Percentiles rank a stretch among this genome's conserved stretches.
phyloP scores from a whole-genome alignment of 2,113 vertebrate species.

The Alexandromys fortis region DNA sequence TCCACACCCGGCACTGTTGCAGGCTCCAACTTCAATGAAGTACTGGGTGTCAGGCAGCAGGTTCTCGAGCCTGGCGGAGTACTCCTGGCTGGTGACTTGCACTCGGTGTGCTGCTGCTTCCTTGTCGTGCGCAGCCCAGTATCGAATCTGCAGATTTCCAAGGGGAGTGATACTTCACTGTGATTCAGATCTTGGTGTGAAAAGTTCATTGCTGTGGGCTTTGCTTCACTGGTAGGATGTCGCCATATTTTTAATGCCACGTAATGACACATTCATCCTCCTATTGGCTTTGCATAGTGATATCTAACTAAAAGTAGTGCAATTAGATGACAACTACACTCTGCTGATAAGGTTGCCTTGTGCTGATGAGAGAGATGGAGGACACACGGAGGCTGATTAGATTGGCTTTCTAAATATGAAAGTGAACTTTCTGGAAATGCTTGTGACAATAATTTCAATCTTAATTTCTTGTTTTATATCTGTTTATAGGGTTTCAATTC shows the following conservation, averaged over 20 bases:
- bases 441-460: not conserved
- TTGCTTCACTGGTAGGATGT: not conserved
- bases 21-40: constrained; percentile 91
- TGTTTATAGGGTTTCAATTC: not conserved
- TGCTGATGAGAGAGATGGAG: not conserved
- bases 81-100: constrained; percentile 88
- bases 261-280: not conserved
- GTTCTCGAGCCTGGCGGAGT: constrained; percentile 92
- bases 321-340: not conserved
- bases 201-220: not conserved
- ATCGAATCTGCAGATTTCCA: constrained; percentile 89
- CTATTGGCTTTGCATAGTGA: not conserved
- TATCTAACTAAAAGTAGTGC: not conserved
- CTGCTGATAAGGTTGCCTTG: not conserved
- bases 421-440: not conserved
- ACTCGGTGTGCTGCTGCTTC: constrained; percentile 91
- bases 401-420: not conserved
- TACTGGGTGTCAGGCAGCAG: constrained; percentile 92
- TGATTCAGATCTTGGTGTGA: not conserved
- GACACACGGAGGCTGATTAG: not conserved
- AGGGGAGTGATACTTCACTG: not conserved
- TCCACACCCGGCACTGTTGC: constrained; percentile 94
- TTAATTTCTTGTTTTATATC: not conserved
- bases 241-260: not conserved
- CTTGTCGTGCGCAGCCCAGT: constrained; percentile 91